Base-by-base conservation (phyloP, 1,140 invertebrate species). In the Bombus impatiens region DNA sequence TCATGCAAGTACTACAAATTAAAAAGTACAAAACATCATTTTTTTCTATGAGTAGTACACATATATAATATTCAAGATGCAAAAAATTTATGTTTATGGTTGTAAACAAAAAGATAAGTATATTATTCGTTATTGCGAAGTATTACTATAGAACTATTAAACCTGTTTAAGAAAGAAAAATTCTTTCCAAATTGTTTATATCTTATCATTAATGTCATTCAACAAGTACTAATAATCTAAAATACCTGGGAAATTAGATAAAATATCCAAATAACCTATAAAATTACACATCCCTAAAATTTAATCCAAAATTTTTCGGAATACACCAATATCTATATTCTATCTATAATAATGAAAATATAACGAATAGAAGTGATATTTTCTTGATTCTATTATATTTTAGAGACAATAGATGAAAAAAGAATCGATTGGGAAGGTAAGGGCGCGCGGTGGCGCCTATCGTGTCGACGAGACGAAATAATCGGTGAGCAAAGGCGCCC, bases 401-500 rank as follows among this genome's bases (percentile, higher is more conserved):
- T 3, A 74, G 15, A 44, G 28, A 44, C 2, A 32, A n/a, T 47
- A 74, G 42, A 44, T 32, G 15, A 32, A 25, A 47, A 44, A n/a
- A 47, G 37, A 59, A 70, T 82, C 71, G 47, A 77, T 74, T 53
- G 35, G 25, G 22, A 47, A 70, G 28, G 28, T 9, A 62, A 42
- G 22, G 40, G 25, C 28, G 25, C 25, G 65, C 65, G 25, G 57
- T 80, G 57, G 78, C 70, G 84, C 53, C 84, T 72, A 85, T 37
- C 67, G 57, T 62, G 76, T 47, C 67, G 77, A n/a, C 78, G n/a
- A 57, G 59, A 75, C 84, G 71, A 81, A 81, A 86, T 81, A 81
- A 81, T 86, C 84, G 44, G 88, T 87, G 85, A 84, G 81, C 81
- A 81, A 90, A 90, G 86, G 89, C 81, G 81, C 89, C 88, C 89